Percentiles rank a stretch among this genome's conserved stretches.
These are phyloP conservation scores for Meloidogyne hapla DNA, from an alignment of 1,140 invertebrate species.

Conservation along the genomic window DNA sequence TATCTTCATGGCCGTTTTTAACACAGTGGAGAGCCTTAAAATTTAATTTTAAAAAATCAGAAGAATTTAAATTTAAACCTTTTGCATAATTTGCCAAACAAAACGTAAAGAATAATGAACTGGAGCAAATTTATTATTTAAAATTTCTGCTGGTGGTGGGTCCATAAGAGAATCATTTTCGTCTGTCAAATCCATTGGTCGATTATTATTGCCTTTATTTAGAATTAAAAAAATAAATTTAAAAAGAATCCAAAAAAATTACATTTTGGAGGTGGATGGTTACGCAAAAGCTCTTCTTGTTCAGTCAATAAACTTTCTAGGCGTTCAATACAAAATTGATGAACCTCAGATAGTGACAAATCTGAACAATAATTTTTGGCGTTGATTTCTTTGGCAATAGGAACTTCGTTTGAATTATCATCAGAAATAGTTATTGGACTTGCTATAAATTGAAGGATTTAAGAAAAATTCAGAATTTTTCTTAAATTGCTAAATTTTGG, in stretches of 20 bases:
- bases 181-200: not conserved
- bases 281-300: not conserved
- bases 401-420: not conserved
- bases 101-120: conserved; percentile 30
- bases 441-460: not conserved
- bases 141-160: not conserved
- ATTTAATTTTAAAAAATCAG: not conserved
- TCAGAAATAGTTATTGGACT: conserved; percentile 3
- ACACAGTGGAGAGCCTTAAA: not conserved
- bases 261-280: not conserved
- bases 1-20: not conserved
- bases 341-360: not conserved
- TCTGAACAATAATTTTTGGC: not conserved
- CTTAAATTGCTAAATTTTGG: too few relatives aligned
- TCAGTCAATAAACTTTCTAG: not conserved
- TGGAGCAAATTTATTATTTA: not conserved
- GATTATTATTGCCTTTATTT: not conserved
- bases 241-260: not conserved
- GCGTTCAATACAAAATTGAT: not conserved
- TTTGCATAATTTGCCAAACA: conserved; percentile 30
- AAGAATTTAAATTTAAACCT: not conserved
- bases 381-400: not conserved
- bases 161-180: conserved; percentile 18
- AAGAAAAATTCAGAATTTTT: too few relatives aligned
- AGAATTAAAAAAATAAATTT: too few relatives aligned